Conservation (phyloP, 2,797 vertebrate genomes). For the Pseudocheirus occidentalis region DNA sequence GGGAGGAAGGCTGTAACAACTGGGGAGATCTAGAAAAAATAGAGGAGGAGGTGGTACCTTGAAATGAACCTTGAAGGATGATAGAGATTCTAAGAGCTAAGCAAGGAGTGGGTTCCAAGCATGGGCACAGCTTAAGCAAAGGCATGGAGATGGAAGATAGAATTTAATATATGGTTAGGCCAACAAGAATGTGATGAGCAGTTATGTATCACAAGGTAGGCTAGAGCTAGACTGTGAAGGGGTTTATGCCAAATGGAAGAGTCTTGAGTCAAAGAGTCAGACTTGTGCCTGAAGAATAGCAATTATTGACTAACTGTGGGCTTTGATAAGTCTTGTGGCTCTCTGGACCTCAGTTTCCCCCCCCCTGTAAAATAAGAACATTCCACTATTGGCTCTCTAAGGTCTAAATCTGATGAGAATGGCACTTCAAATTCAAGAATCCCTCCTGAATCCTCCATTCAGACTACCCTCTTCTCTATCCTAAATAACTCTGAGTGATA, state of each 20-base stretch:
- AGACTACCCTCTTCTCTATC: background rate
- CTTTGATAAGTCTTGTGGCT: background rate
- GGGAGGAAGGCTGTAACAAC: background rate
- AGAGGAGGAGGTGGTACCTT: background rate
- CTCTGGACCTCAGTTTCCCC: background rate
- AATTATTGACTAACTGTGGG: background rate
- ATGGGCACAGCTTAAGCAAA: background rate
- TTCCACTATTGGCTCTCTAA: background rate
- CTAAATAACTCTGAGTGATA: background rate
- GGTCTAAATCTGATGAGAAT: background rate
- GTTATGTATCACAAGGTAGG: background rate
- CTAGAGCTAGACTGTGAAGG: background rate
- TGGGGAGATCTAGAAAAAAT: background rate
- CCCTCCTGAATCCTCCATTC: background rate
- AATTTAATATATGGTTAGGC: background rate
- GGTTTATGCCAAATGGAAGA: background rate
- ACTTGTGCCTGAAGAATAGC: background rate
- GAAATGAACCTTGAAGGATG: background rate
- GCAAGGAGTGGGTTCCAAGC: background rate
- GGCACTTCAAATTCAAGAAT: background rate
- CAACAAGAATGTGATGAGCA: background rate
- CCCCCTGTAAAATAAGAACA: background rate
- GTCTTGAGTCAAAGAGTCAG: background rate
- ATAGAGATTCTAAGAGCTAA: background rate
- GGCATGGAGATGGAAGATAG: background rate